phyloP scores from a whole-genome alignment of 2,888 invertebrate genomes.

The Tipula vernalis region DNA sequence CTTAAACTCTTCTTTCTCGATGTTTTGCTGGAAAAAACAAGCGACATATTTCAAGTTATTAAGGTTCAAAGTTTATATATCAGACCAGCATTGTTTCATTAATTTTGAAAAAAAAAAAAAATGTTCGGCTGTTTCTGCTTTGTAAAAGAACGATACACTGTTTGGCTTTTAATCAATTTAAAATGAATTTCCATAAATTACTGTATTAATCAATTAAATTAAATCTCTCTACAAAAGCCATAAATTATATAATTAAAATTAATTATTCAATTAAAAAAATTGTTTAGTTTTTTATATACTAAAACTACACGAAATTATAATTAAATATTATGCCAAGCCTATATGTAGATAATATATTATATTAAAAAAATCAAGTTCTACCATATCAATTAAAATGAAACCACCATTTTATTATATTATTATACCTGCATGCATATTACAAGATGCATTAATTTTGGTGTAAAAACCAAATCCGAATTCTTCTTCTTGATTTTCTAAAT shows the following conservation, averaged over 20 bases:
- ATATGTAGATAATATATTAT: background rate
- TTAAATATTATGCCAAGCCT: background rate
- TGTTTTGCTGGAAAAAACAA: too few relatives aligned
- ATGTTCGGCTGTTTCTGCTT: background rate
- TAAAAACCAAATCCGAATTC: background rate
- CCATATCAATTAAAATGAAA: background rate
- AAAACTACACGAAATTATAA: background rate
- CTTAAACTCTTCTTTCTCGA: too few relatives aligned
- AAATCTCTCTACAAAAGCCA: background rate
- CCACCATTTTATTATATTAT: background rate
- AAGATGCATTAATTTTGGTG: background rate
- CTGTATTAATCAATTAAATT: background rate
- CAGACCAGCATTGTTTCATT: too few relatives aligned
- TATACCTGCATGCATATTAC: background rate
- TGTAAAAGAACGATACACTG: background rate
- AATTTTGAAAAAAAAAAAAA: too few relatives aligned
- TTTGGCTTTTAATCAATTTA: background rate
- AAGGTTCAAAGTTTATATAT: too few relatives aligned
- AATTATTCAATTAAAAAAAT: background rate
- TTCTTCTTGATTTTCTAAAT: background rate
- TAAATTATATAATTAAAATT: background rate
- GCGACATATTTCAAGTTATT: too few relatives aligned
- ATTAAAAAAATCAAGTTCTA: background rate
- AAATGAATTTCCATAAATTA: background rate
- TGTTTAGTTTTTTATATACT: background rate